Evolutionary conservation across 2,113 vertebrate species (phyloP), one percentile per base, ranked within the genome.

Genomic region (Pseudorectes ferrugineus): DNA sequence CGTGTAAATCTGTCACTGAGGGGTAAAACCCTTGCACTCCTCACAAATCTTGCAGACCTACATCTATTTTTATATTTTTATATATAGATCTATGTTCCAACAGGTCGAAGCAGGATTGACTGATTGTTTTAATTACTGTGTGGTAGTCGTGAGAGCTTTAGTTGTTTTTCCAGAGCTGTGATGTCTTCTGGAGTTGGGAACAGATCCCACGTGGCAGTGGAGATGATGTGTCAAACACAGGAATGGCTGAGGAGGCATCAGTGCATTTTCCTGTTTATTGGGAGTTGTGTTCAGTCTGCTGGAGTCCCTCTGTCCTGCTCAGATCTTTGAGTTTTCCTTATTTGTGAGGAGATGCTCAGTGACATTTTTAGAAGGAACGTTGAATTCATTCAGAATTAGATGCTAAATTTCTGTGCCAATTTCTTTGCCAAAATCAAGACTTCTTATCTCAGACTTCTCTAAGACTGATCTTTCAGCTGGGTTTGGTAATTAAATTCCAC

Each of bases 11-110:
- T 16, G 6, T 54, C n/a, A 11, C 40, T 11, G 25, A 26, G 42
- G n/a, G 18, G 19, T 26, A 9, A 62, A 43, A 54, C 25, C 22
- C 20, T 29, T 63, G 23, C 0, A 3, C 18, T 3, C 23, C 45
- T 14, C 9, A 43, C 21, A 40, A 13, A 8, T 25, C 48, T 21
- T 66, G 8, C 5, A 40, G 48, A 28, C 12, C 8, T 21, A 1
- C 36, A 5, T 51, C 12, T 22, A 0, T 24, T 65, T 76, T 63
- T 42, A 10, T 25, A 35, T 43, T 79, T 48, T 33, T 58, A 18
- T 28, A 2, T n/a, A 10, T 5, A 20, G 12, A 8, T 2, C 2
- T 8, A 0, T 29, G 9, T 45, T 77, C 58, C 63, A 57, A 0
- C 33, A 40, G 35, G 22, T 40, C 48, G n/a, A 59, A 68, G 21